Base-by-base conservation (phyloP, 2,888 invertebrate genomes). In the Platycnemis pennipes region DNA sequence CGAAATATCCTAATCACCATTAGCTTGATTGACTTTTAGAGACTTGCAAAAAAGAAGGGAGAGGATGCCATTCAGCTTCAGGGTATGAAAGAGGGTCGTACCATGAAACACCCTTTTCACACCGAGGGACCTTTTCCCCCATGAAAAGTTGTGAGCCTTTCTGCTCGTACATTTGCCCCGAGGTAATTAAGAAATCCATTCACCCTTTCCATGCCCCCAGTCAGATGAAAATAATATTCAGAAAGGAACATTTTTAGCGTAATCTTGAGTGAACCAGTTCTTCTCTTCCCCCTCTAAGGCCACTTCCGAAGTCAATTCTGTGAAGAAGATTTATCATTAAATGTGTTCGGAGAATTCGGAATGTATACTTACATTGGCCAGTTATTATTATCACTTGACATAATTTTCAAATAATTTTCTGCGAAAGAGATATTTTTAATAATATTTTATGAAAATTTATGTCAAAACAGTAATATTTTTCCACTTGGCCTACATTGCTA, bases 161-260 rank as follows among this genome's bases (percentile, higher is more conserved):
- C 37, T 31, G 37, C 77, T 37, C 77, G 77, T 77, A 77, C 77
- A 77, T 77, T 77, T 77, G 31, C 77, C 77, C 37, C 77, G 11
- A 77, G 77, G 77, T 77, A 77, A 77, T 77, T 77, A 77, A 77
- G 77, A 77, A 77, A 77, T 77, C 37, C 77, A 77, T 77, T 77
- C 77, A 77, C 37, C 37, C 77, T 22, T 63, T 77, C 11, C 11
- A 77, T 77, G 13, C 31, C 77, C 31, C 16, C 77, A 37, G 31
- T 26, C 31, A 31, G 77, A 77, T 11, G 37, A 63, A 77, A 77
- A 77, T 7, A 37, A 37, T 77, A 77, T 77, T n/a, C 31, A 77
- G 37, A 37, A 26, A 77, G 37, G 77, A 26, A 37, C 31, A 77
- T 13, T 37, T 37, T n/a, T 77, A 77, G 37, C 8, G 77, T 37